Evolutionary conservation across 2,113 vertebrate genomes (phyloP), one percentile per base, ranked within the genome.

Genomic region (Xyrauchen texanus): DNA sequence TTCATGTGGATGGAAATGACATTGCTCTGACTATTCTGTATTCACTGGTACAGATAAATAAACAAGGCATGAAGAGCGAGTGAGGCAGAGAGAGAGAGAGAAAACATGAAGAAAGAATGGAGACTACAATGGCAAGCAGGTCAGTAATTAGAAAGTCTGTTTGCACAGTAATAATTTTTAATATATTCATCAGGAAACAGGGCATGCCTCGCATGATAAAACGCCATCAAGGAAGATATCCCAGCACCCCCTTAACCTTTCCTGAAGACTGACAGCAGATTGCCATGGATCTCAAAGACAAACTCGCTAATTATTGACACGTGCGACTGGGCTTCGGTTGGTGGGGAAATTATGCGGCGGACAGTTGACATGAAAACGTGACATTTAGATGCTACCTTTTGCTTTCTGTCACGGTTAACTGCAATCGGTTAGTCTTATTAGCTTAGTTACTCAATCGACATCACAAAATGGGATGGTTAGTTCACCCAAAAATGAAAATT

Each of bases 101-200:
- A 80, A 79, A 68, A 76, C 86, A 89, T 77, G 89, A 89, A 90
- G 88, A 91, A 87, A 89, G 88, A 92, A 91, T 84, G 90, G 89
- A 90, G 89, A 93, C 92, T 92, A 93, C 93, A 93, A 93, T 94
- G 92, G 92, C 92, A 93, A 92, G 92, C 92, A 93, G 93, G 93
- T 94, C 93, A 94, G 93, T 94, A 94, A 94, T 94, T 94, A 94
- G 92, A 94, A 94, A 94, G 92, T 94, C 92, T 94, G 93, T 94
- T 94, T 94, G 93, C 92, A 94, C 92, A 93, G 93, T 94, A 94
- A 94, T 94, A 93, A 93, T 94, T 94, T 34, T 93, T 94, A 93
- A 93, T 94, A 93, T 94, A 94, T 94, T 94, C 93, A 94, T 94
- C 93, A 93, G 92, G 91, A 94, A 94, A 93, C 92, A 91, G 91